A percentile compares a stretch with the other conserved stretches of the same genome.
Evolutionary conservation across 2,113 vertebrate species (phyloP).

Genomic region (Cryptomyrus ogoouensis): DNA sequence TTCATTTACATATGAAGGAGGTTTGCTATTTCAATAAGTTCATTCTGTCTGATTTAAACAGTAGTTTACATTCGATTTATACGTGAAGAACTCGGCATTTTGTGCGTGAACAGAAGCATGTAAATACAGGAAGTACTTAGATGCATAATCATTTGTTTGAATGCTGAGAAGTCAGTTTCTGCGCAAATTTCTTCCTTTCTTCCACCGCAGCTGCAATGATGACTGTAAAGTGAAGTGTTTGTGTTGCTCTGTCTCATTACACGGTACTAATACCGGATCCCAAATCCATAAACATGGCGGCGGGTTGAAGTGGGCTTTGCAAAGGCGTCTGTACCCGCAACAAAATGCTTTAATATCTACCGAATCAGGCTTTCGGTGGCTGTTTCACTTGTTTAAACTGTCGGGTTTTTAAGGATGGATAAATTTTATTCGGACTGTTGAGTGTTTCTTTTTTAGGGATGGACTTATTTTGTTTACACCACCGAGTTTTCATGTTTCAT

Average conservation of each 20-base stretch:
- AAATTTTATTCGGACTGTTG: background rate
- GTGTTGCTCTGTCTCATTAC: background rate
- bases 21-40: background rate
- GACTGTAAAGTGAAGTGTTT: background rate
- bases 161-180: background rate
- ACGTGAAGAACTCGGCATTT: background rate
- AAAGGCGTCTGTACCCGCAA: background rate
- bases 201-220: background rate
- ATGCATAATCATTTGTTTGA: background rate
- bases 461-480: background rate
- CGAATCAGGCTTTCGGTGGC: background rate
- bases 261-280: background rate
- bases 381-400: background rate
- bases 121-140: background rate
- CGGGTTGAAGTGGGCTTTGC: background rate
- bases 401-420: background rate
- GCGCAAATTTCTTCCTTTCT: background rate
- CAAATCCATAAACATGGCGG: background rate
- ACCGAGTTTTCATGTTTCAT: background rate
- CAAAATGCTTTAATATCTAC: background rate
- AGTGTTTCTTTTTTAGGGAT: background rate
- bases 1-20: background rate
- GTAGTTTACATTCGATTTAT: background rate
- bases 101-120: background rate
- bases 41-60: background rate